Evolutionary conservation across 2,113 vertebrate genomes (phyloP).

Genomic region (Ceyx cyanopectus): DNA sequence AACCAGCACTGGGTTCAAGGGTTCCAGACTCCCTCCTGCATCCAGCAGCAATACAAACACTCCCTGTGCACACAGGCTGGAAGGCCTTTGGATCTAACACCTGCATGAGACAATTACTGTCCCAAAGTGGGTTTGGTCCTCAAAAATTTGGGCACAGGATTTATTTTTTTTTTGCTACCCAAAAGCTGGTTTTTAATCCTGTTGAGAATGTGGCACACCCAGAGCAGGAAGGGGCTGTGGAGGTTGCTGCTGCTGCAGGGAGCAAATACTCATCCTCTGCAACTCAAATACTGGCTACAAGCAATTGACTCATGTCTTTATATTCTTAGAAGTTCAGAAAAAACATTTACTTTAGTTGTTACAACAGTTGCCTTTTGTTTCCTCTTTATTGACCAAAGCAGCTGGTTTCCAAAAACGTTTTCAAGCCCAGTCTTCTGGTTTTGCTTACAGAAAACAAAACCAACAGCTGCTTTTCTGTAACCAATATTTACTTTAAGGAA

Average conservation of each 20-base stretch:
- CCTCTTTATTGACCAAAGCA: constrained; percentile 21
- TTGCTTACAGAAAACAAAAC: constrained; percentile 47
- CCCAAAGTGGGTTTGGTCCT: fast-evolving
- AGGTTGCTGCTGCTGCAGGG: background rate
- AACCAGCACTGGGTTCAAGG: fast-evolving
- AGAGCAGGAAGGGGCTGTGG: background rate
- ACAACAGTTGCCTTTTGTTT: constrained; percentile 32
- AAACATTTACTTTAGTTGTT: background rate
- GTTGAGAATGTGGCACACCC: background rate
- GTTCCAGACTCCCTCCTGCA: background rate
- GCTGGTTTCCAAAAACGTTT: background rate
- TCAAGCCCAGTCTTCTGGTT: constrained; percentile 31
- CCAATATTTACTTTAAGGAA: constrained; percentile 26
- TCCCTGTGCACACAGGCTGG: fast-evolving
- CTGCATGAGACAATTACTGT: fast-evolving
- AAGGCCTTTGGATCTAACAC: background rate
- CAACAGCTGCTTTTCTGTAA: constrained; percentile 16
- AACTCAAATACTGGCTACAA: background rate
- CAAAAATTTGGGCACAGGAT: background rate
- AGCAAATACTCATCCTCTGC: background rate
- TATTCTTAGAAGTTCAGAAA: constrained; percentile 17
- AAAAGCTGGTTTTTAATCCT: fast-evolving
- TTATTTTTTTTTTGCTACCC: background rate
- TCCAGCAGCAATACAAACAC: fast-evolving
- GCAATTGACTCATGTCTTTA: background rate